phyloP scores from a whole-genome alignment of 2,797 vertebrate species.

The Sebastes cheni region DNA sequence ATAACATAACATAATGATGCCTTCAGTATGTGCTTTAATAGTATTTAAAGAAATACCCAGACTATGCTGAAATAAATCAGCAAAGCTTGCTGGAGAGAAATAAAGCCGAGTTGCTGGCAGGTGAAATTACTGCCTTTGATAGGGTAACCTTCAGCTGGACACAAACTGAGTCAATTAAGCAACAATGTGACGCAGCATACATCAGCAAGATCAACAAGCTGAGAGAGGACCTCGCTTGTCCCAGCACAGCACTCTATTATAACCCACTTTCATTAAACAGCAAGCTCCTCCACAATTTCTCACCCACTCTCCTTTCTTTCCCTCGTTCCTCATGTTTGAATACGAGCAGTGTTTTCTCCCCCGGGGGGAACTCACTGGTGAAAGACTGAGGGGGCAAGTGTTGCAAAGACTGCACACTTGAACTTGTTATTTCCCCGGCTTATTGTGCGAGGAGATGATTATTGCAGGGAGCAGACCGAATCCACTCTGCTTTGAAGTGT shows the following conservation, averaged over 20 bases:
- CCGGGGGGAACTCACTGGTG: not conserved
- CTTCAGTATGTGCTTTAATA: not conserved
- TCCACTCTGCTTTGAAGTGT: conserved; percentile 31
- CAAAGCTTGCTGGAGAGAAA: not conserved
- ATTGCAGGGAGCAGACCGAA: conserved; percentile 19
- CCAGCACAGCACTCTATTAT: conserved; percentile 42
- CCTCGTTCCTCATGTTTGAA: conserved; percentile 41
- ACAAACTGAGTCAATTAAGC: conserved; percentile 46
- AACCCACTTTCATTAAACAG: conserved; percentile 47
- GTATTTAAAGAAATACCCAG: not conserved
- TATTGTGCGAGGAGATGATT: conserved; percentile 35
- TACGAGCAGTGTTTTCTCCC: conserved; percentile 9
- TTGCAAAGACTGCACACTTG: conserved; percentile 36
- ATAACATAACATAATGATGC: not conserved
- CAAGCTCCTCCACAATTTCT: conserved; percentile 39
- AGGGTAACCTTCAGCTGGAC: conserved; percentile 34
- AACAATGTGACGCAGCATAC: conserved; percentile 51
- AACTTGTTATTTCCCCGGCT: conserved; percentile 61
- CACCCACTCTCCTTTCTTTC: conserved; percentile 35
- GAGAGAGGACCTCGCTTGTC: conserved; percentile 24
- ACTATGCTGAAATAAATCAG: conserved; percentile 1
- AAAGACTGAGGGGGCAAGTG: conserved; percentile 41
- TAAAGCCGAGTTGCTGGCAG: not conserved
- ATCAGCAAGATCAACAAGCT: conserved; percentile 55
- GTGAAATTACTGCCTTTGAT: conserved; percentile 22